phyloP scores from a whole-genome alignment of 1,140 invertebrate species.

The Leucophenga varia region DNA sequence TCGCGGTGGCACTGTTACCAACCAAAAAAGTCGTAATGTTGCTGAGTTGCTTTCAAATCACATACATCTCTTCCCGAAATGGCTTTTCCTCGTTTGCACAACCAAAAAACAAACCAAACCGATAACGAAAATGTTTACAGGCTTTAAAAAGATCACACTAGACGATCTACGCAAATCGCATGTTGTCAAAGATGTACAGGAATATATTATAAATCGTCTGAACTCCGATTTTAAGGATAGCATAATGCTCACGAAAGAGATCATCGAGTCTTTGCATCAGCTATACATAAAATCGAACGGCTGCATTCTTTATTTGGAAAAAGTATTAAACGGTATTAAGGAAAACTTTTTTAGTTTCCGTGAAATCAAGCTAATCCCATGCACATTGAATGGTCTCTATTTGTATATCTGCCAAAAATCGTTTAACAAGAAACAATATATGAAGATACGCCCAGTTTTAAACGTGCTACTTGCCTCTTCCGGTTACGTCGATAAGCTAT shows the following conservation, averaged over 20 bases:
- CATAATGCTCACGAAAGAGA: constrained; percentile 64
- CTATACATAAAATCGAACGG: constrained; percentile 96
- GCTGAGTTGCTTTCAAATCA: constrained; percentile 85
- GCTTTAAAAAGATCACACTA: constrained; percentile 88
- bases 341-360: constrained; percentile 89
- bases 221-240: constrained; percentile 70
- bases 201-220: constrained; percentile 88
- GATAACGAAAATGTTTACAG: constrained; percentile 88
- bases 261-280: constrained; percentile 92
- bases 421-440: constrained; percentile 85
- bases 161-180: constrained; percentile 89
- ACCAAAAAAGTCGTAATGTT: constrained; percentile 69
- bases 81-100: constrained; percentile 89
- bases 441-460: constrained; percentile 76
- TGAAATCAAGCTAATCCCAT: constrained; percentile 85
- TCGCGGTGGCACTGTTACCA: constrained; percentile 44
- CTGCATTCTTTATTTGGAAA: constrained; percentile 91
- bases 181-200: constrained; percentile 88
- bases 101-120: constrained; percentile 82
- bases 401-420: constrained; percentile 92
- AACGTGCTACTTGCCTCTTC: constrained; percentile 87
- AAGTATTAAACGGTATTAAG: constrained; percentile 88
- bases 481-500: constrained; percentile 76
- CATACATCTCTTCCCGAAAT: constrained; percentile 90
- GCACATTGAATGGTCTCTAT: constrained; percentile 92